Base-by-base conservation (phyloP, 2,113 vertebrate genomes). In the Sinocyclocheilus anophthalmus region DNA sequence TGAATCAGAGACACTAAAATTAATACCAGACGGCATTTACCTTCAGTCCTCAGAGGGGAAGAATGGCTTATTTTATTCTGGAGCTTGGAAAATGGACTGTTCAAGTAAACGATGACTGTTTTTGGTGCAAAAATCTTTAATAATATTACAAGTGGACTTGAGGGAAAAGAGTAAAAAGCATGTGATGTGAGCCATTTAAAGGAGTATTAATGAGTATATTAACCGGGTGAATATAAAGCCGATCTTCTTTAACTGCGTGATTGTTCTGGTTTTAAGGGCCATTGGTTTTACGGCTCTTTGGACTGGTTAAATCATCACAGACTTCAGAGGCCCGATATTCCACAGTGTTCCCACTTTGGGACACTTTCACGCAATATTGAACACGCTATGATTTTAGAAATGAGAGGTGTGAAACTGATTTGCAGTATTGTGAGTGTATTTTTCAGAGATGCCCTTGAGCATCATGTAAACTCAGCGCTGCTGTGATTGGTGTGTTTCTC, bases 131-230 rank as follows among this genome's bases (percentile, higher is more conserved):
- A 65, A 26, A 81, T 24, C 53, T 37, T 37, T 13, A 59, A 22
- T 59, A 59, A 78, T 33, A 37, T 59, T 59, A 48, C 24, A 45
- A 81, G 33, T 10, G 57, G 57, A 24, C 55, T 20, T 39, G 1
- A 24, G 59, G 78, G 78, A 65, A 61, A 78, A 85, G 75, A 67
- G 59, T 78, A 16, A 63, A 80, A 80, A 24, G 37, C 20, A 26
- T 45, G 12, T 45, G 57, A 81, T 81, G n/a, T 26, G 37, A 81
- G 57, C 78, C n/a, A 12, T 45, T 39, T 81, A 81, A 63, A 61
- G 59, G n/a, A 39, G 42, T 20, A 48, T 65, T 65, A 81, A 81
- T 45, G 78, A 57, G 53, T 63, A 24, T 80, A 80, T 80, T 80
- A 63, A 63, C 33, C 53, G n/a, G 22, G 24, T 48, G 39, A 76